Evolutionary conservation across 2,888 invertebrate species (phyloP), one percentile per base, ranked within the genome.

Genomic region (Eupithecia abbreviata): DNA sequence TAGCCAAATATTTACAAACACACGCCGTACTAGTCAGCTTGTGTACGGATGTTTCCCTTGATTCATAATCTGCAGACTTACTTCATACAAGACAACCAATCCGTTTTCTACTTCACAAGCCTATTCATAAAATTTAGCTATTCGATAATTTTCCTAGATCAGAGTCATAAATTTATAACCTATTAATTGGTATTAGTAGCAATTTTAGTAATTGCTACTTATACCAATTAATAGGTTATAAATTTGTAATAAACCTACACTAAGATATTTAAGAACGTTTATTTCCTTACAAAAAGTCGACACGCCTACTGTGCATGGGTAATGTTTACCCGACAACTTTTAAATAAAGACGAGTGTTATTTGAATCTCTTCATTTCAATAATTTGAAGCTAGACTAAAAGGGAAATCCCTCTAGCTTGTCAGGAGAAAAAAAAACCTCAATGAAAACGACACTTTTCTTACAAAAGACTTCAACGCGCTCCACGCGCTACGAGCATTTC

Each of bases 1-100:
- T 87, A 86, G 86, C 88, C 88, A 90, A 88, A 81, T 89, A 87
- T 93, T 92, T 93, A 91, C 91, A 89, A 92, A 93, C 88, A 89
- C 76, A 83, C 80, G 82, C 79, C 82, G 82, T 83, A 80, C 78
- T 79, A 82, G 85, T 85, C 85, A 84, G 82, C 66, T 66, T n/a
- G 10, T 62, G 18, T 62, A 68, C 89, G 92, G 92, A 93, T 90
- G 92, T 91, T 90, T 69, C 49, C 62, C 73, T 77, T 75, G 62
- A 51, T 72, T 77, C 73, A 77, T 75, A 49, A 66, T 72, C 65
- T 76, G 72, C 74, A 70, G 66, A 69, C 51, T 72, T 10, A 9
- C 30, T 18, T 30, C 12, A 7, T 7, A 55, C 55, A 51, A 51
- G 51, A 51, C 51, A 51, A 6, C n/a, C 55, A 55, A 7, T 1